phyloP scores from a whole-genome alignment of 2,888 invertebrate species.

The Coelopa pilipes region DNA sequence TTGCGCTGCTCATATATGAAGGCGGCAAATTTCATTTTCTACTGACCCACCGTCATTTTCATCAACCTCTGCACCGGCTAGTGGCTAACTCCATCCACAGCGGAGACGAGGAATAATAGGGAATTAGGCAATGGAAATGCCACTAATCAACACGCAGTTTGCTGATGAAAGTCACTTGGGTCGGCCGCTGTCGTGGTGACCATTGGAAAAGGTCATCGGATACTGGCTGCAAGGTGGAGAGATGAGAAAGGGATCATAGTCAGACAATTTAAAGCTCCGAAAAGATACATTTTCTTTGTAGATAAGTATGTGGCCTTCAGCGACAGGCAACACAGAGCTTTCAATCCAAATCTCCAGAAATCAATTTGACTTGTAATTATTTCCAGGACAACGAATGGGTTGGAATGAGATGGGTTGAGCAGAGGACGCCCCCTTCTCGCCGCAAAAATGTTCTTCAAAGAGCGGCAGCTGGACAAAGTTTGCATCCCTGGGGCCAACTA shows the following conservation, averaged over 20 bases:
- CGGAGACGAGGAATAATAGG: not conserved
- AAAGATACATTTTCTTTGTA: no score
- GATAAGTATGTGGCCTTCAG: no score
- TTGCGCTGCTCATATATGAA: no score
- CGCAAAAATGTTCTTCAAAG: slow-evolving; percentile 15
- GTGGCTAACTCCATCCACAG: not conserved
- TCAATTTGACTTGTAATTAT: slow-evolving; percentile 25
- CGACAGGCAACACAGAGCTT: no score
- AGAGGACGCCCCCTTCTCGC: not conserved
- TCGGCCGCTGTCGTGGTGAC: slow-evolving; percentile 36
- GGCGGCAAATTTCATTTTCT: no score
- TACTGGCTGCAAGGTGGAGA: no score
- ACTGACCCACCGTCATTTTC: no score
- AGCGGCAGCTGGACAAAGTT: slow-evolving; percentile 22
- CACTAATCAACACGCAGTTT: slow-evolving; percentile 37
- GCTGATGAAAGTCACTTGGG: slow-evolving; percentile 51
- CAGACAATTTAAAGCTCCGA: no score
- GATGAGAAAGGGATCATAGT: no score
- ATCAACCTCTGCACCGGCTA: no score
- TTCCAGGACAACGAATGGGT: not conserved
- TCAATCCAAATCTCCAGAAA: not conserved
- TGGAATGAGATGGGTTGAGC: not conserved
- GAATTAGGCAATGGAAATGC: slow-evolving; percentile 23
- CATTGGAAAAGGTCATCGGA: no score
- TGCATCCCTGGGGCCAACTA: slow-evolving; percentile 23